Evolutionary conservation across 2,113 vertebrate species (phyloP), one percentile per base, ranked within the genome.

Genomic region (Xiphophorus couchianus): DNA sequence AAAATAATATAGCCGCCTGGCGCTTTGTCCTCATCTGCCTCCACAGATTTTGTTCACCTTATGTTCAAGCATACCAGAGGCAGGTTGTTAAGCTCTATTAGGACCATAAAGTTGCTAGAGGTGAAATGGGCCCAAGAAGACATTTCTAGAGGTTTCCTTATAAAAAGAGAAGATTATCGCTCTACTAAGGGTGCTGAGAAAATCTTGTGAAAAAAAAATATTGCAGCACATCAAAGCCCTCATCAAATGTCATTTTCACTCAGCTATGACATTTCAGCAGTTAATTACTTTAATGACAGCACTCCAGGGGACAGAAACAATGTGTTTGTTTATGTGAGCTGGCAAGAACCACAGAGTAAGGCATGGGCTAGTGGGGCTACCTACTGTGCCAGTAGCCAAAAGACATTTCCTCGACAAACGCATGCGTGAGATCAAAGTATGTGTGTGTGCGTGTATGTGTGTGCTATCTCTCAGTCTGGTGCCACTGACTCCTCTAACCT

Each of bases 381-480:
- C 81, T 77, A 85, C 89, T 90, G 58, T 82, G 91, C 77, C 79
- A 80, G 66, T 73, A 86, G 80, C 71, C 82, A 87, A 71, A 66
- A 89, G 76, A 84, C 83, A 91, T 90, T 92, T 92, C 88, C 88
- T 88, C 71, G 85, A 87, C 61, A 35, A 84, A 80, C 87, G 82
- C 83, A 76, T 88, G 78, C 78, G 83, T 30, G 37, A 90, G 82
- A 91, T 93, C 86, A 93, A 93, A 91, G 92, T 77, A 62, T 70
- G 62, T 74, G 74, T 22, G 66, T 62, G 61, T 66, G 66, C 15
- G 77, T 71, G 74, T 78, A 64, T 66, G 64, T 1, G n/a, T 76
- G 68, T 73, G 77, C 70, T 17, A 4, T 66, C 75, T 54, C 62
- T 82, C 58, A 70, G 39, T 69, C 58, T 69, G 73, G 64, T 76